Base-by-base conservation (phyloP, 1,140 invertebrate genomes). In the roundworm (Caenorhabditis elegans) region DNA sequence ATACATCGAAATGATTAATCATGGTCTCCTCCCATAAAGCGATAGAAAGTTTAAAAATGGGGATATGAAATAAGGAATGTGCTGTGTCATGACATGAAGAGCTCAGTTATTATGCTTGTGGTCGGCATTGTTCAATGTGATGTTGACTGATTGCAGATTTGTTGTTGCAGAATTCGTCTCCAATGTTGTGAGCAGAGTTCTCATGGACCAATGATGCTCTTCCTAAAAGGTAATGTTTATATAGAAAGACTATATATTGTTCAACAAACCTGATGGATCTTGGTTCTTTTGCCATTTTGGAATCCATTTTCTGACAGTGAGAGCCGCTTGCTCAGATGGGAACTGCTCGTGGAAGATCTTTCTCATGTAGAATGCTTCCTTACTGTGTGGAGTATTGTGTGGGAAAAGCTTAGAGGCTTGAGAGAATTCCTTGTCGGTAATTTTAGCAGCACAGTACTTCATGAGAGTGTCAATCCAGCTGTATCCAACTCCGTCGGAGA, bases 401-500 rank as follows among this genome's bases (percentile, higher is more conserved):
- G 88, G 89, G 77, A 88, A 89, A 48, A 53, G n/a, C 24, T 49
- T 26, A 26, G 82, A 19, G 26, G 89, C 89, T 26, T 83, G 79
- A 17, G 83, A 51, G 47, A 88, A 76, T 75, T 90, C 85, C 49
- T 87, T 83, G 76, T 89, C 89, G 28, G 86, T 83, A 43, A 89
- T 80, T 51, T 87, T 85, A 24, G 75, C 48, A 17, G 80, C 83
- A 77, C 85, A 86, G 48, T 87, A 76, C 15, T 79, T 60, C 76
- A 87, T 86, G n/a, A 89, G 79, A 47, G 82, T 39, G 65, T 90
- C 88, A 79, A 90, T 89, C 89, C 89, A 89, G 24, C 60, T 81
- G 84, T 89, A 89, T 19, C 89, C 89, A 48, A 89, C 89, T 15
- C 88, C 88, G 70, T 89, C 88, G 22, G 89, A 90, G 79, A 89